phyloP scores from a whole-genome alignment of 2,888 invertebrate genomes.

The Altica lythri region DNA sequence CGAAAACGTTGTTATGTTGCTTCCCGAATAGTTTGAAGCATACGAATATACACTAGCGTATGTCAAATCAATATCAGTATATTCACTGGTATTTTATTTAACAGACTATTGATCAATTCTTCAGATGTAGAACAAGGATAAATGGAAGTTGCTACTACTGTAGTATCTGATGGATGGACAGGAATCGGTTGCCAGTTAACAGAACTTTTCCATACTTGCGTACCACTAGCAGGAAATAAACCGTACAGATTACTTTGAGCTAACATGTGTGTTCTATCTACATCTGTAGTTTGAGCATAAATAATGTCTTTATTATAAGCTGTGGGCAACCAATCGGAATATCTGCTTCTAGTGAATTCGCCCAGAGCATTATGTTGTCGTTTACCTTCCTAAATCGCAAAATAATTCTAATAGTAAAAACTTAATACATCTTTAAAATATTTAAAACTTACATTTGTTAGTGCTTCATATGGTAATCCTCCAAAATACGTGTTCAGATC shows the following conservation, averaged over 20 bases:
- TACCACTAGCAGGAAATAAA: conserved; percentile 65
- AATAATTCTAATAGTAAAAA: background rate
- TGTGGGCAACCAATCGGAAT: conserved; percentile 62
- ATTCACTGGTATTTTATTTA: background rate
- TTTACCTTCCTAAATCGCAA: conserved; percentile 61
- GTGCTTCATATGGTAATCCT: conserved; percentile 17
- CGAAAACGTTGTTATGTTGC: background rate
- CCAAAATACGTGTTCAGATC: conserved; percentile 20
- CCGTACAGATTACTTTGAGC: conserved; percentile 78
- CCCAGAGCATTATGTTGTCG: conserved; percentile 73
- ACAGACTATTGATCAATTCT: background rate
- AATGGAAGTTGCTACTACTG: conserved; percentile 42
- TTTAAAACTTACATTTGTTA: conserved; percentile 36
- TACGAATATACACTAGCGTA: conserved; percentile 60
- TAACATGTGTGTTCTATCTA: conserved; percentile 84
- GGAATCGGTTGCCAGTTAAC: conserved; percentile 75
- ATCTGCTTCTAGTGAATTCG: conserved; percentile 70
- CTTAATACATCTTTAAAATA: too few species aligned
- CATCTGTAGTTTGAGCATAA: conserved; percentile 71
- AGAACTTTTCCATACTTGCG: conserved; percentile 63
- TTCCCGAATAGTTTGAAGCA: conserved; percentile 13
- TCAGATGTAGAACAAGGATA: conserved; percentile 11
- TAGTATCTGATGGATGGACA: conserved; percentile 65
- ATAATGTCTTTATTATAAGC: conserved; percentile 61
- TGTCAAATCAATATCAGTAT: conserved; percentile 53